phyloP scores from a whole-genome alignment of 2,888 invertebrate species.

The Torymus tubicola region DNA sequence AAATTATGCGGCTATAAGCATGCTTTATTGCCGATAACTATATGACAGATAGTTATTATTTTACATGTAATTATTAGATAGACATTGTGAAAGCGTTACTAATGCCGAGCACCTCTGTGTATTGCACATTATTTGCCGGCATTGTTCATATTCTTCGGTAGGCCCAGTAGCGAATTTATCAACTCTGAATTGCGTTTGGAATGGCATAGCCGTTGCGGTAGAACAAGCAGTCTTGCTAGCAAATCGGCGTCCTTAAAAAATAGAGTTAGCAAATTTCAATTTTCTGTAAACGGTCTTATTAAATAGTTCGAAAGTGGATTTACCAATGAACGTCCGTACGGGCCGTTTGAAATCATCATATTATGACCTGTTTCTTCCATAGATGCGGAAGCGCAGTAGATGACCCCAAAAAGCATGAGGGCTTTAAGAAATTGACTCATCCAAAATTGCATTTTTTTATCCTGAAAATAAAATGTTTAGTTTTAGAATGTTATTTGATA shows the following conservation, averaged over 20 bases:
- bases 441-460: conserved; percentile 53
- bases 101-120: conserved; percentile 12
- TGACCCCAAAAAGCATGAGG: conserved; percentile 40
- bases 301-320: conserved; percentile 23
- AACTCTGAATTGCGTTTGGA: conserved; percentile 84
- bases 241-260: conserved; percentile 68
- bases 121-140: conserved; percentile 79
- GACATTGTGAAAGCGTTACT: conserved; percentile 38
- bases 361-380: conserved; percentile 44
- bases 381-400: conserved; percentile 45
- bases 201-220: conserved; percentile 67
- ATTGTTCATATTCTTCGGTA: conserved; percentile 86
- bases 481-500: no score
- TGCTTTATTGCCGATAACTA: conserved; percentile 37
- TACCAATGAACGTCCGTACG: conserved; percentile 63
- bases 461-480: conserved; percentile 20
- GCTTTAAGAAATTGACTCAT: conserved; percentile 22
- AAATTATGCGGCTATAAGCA: conserved; percentile 17
- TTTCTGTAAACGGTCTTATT: neutral
- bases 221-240: conserved; percentile 65
- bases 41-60: conserved; percentile 17
- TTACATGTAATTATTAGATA: conserved; percentile 33
- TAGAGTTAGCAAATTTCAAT: neutral
- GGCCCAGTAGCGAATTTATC: conserved; percentile 85
- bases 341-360: conserved; percentile 46